These are phyloP conservation scores for Actenoides lindsayi DNA, from an alignment of 2,113 vertebrate species.

Conservation along the genomic window DNA sequence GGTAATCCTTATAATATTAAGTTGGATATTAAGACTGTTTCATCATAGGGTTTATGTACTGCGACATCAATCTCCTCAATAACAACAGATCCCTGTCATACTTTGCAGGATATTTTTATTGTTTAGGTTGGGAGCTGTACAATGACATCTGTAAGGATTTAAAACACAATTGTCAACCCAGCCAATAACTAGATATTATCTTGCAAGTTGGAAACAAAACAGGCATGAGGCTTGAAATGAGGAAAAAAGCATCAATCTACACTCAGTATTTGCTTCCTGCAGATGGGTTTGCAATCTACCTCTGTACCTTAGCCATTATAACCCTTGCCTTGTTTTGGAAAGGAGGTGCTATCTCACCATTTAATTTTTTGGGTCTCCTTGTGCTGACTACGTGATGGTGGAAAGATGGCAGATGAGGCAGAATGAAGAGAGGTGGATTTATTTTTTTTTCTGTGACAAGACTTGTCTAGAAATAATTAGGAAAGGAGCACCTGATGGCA, in stretches of 20 bases:
- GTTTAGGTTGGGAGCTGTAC: constrained; percentile 24
- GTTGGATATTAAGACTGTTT: constrained; percentile 50
- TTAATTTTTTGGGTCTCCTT: not conserved
- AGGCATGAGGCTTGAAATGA: not conserved
- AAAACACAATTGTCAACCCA: not conserved
- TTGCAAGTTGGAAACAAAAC: not conserved
- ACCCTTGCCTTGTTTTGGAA: not conserved
- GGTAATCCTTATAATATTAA: constrained; percentile 63
- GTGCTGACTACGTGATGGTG: not conserved
- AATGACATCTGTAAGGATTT: constrained; percentile 21
- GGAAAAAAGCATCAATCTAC: not conserved
- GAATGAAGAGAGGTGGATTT: not conserved
- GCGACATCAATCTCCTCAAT: constrained; percentile 23
- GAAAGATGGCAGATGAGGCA: not conserved
- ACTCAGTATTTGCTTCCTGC: not conserved
- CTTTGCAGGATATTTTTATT: constrained; percentile 50
- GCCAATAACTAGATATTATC: not conserved
- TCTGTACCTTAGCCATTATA: not conserved
- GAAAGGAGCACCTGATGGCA: not conserved
- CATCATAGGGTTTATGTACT: not conserved
- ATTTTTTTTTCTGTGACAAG: not conserved
- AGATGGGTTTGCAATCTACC: not conserved
- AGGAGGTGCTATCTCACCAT: not conserved
- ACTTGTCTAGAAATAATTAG: not conserved
- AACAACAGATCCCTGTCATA: constrained; percentile 39